A percentile compares a stretch with the other conserved stretches of the same genome.
These are phyloP conservation scores for Otolemur crassicaudatus DNA, from an alignment of 2,797 vertebrate species.

Conservation along the genomic window DNA sequence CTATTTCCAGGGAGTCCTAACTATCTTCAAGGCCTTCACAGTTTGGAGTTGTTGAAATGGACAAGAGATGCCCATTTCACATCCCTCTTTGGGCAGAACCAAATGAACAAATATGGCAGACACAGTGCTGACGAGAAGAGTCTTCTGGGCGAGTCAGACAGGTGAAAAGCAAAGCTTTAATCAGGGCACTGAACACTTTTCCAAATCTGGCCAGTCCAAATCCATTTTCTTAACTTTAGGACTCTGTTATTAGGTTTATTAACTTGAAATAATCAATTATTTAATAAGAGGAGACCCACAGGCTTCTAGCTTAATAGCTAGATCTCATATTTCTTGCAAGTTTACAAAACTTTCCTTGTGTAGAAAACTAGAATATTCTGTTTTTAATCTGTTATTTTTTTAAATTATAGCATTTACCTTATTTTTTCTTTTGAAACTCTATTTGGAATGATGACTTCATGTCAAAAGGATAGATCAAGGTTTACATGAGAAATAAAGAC, in stretches of 20 bases:
- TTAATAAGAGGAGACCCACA: neutral
- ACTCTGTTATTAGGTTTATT: neutral
- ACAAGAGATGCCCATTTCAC: neutral
- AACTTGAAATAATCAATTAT: constrained; percentile 28
- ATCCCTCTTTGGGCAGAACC: neutral
- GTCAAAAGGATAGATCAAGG: constrained; percentile 25
- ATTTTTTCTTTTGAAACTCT: constrained; percentile 24
- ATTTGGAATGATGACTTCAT: constrained; percentile 18
- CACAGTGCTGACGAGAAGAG: neutral
- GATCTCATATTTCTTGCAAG: neutral
- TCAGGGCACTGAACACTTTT: neutral
- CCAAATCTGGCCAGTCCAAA: neutral
- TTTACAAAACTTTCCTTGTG: constrained; percentile 18
- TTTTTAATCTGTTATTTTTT: constrained; percentile 30
- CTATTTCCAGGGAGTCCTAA: constrained; percentile 1
- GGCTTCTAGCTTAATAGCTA: neutral
- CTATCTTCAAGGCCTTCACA: neutral
- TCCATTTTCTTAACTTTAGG: neutral
- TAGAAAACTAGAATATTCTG: neutral
- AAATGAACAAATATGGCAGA: neutral
- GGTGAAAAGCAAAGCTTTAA: neutral
- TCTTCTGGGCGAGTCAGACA: neutral
- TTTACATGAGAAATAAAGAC: constrained; percentile 42
- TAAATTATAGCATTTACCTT: constrained; percentile 34
- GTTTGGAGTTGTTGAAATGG: neutral